A percentile compares a stretch with the other conserved stretches of the same genome.
phyloP scores from a whole-genome alignment of 2,113 vertebrate species.

The Paramormyrops kingsleyae region DNA sequence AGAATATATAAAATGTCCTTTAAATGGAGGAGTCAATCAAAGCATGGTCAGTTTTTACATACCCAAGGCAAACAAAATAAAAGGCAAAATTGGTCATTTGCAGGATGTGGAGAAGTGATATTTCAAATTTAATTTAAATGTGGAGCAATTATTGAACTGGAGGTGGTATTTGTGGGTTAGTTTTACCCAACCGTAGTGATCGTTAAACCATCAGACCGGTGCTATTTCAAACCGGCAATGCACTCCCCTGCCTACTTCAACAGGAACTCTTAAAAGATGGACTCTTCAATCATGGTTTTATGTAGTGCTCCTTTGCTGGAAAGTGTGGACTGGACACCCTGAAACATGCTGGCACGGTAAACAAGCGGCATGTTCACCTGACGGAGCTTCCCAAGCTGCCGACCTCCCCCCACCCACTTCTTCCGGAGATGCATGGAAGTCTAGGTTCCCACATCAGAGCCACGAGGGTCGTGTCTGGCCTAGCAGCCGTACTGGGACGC shows the following conservation, averaged over 20 bases:
- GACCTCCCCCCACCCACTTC: neutral
- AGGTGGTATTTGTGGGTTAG: neutral
- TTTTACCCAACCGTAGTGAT: neutral
- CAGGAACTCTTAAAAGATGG: conserved; percentile 13
- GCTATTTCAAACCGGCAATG: neutral
- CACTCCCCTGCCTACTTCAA: conserved; percentile 4
- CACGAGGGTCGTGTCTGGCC: neutral
- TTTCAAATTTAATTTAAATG: neutral
- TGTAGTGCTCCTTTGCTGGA: neutral
- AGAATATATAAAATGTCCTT: neutral
- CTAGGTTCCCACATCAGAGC: conserved; percentile 2
- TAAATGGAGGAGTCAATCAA: neutral
- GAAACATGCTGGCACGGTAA: conserved; percentile 2
- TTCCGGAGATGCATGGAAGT: neutral
- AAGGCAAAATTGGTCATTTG: neutral
- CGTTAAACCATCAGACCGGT: neutral
- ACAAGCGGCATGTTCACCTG: conserved; percentile 15
- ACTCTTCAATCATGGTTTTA: conserved; percentile 19
- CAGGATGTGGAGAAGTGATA: neutral
- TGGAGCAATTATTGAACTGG: neutral
- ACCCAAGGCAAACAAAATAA: neutral
- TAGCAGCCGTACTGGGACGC: neutral
- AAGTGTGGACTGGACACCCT: neutral
- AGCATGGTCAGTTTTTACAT: neutral
- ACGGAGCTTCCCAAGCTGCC: neutral